These are phyloP conservation scores for Netelia fuscicornis DNA, from an alignment of 2,888 invertebrate species.

Conservation along the genomic window DNA sequence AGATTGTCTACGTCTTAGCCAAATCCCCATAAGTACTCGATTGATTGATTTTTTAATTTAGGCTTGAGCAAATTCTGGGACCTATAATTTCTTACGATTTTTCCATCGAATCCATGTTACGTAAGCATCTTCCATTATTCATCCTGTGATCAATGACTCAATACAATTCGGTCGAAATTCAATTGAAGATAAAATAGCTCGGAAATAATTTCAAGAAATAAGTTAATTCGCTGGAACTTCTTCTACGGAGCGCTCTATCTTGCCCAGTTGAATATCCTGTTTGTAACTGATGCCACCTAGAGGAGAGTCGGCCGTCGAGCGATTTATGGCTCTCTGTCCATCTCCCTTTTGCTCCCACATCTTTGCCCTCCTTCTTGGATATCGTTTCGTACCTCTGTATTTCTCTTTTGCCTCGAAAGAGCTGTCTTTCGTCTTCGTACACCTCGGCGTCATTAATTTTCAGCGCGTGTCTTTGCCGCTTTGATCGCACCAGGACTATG, in stretches of 20 bases:
- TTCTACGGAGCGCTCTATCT: slow-evolving; percentile 9
- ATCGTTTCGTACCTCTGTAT: slow-evolving; percentile 46
- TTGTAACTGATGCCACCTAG: slow-evolving; percentile 60
- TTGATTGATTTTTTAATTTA: too few relatives aligned
- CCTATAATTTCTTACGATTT: too few relatives aligned
- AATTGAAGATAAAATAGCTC: not conserved
- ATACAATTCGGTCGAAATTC: not conserved
- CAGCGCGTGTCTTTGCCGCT: slow-evolving; percentile 72
- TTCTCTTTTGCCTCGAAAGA: slow-evolving; percentile 56
- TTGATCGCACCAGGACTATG: slow-evolving; percentile 75
- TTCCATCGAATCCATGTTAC: too few relatives aligned
- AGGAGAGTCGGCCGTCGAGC: slow-evolving; percentile 50
- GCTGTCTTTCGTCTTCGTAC: slow-evolving; percentile 62
- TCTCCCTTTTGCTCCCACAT: slow-evolving; percentile 37
- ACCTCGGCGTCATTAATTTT: slow-evolving; percentile 69
- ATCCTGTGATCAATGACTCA: not conserved
- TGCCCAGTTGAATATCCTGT: slow-evolving; percentile 45
- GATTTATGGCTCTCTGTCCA: slow-evolving; percentile 65
- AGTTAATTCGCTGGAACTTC: not conserved
- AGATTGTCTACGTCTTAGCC: too few relatives aligned
- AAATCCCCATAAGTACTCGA: too few relatives aligned
- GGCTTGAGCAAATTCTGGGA: too few relatives aligned
- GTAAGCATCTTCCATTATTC: too few relatives aligned
- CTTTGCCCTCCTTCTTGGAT: slow-evolving; percentile 40
- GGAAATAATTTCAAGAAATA: not conserved